These are phyloP conservation scores for Lycorma delicatula DNA, from an alignment of 1,140 invertebrate species.

Conservation along the genomic window DNA sequence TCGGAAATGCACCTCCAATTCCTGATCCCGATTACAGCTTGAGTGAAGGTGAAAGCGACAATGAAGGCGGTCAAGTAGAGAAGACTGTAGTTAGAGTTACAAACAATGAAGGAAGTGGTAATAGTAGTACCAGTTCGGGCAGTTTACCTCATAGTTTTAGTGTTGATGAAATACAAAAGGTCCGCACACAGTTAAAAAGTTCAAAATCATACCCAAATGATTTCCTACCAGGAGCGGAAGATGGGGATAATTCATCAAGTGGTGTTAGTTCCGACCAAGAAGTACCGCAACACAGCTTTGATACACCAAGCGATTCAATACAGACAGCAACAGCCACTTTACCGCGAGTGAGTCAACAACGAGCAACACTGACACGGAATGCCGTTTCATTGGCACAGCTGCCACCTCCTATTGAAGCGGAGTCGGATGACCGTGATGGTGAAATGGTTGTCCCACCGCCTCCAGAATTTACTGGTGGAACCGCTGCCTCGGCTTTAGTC, in stretches of 20 bases:
- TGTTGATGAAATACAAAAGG: slow-evolving; percentile 77
- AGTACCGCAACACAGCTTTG: slow-evolving; percentile 31
- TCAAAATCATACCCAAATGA: slow-evolving; percentile 78
- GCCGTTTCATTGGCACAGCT: slow-evolving; percentile 69
- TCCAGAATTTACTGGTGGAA: slow-evolving; percentile 55
- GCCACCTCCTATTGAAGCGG: slow-evolving; percentile 70
- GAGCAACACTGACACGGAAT: slow-evolving; percentile 46
- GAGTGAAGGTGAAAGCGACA: slow-evolving; percentile 56
- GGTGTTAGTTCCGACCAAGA: slow-evolving; percentile 81
- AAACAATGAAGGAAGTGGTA: slow-evolving; percentile 24
- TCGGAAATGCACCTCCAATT: slow-evolving; percentile 54
- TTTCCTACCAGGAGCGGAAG: slow-evolving; percentile 53
- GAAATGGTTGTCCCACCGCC: slow-evolving; percentile 65
- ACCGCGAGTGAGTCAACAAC: slow-evolving; percentile 31
- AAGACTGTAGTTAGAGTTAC: slow-evolving; percentile 33
- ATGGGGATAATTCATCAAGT: slow-evolving; percentile 78
- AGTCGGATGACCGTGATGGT: slow-evolving; percentile 53
- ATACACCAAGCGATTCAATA: slow-evolving; percentile 39
- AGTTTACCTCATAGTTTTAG: slow-evolving; percentile 75
- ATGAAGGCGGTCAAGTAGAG: slow-evolving; percentile 47
- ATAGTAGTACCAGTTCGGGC: slow-evolving; percentile 45
- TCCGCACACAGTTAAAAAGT: slow-evolving; percentile 66
- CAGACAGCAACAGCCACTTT: slow-evolving; percentile 36
- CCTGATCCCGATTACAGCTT: slow-evolving; percentile 85
- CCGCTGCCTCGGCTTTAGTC: slow-evolving; percentile 35